Evolutionary conservation across 2,113 vertebrate genomes (phyloP).

Genomic region (Scatophagus argus): DNA sequence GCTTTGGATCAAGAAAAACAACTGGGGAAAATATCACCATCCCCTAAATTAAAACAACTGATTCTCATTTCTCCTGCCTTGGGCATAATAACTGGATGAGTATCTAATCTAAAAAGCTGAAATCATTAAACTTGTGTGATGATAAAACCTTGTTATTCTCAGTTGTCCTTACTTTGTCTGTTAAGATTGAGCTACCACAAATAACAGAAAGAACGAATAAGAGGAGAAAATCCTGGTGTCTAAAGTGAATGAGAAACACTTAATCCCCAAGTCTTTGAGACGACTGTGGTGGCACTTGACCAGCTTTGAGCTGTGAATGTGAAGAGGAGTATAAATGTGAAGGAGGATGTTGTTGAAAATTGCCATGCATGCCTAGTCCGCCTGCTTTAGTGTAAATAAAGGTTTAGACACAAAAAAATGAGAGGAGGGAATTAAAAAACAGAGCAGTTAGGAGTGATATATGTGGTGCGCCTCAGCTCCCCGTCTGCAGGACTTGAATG

Average conservation of each 20-base stretch:
- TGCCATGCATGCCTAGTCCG: conserved; percentile 35
- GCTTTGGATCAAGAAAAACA: neutral
- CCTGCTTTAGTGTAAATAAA: conserved; percentile 34
- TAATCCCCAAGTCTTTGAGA: conserved; percentile 14
- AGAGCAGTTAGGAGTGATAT: conserved; percentile 26
- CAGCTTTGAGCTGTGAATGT: neutral
- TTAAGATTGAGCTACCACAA: neutral
- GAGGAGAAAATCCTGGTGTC: neutral
- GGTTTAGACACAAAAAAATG: neutral
- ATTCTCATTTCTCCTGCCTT: neutral
- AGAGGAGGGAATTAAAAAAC: conserved; percentile 4
- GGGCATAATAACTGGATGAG: no score
- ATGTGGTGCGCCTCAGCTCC: neutral
- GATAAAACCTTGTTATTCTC: neutral
- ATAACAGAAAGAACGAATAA: neutral
- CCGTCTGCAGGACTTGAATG: neutral
- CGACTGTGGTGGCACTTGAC: conserved; percentile 3
- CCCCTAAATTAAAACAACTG: neutral
- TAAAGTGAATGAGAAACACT: conserved; percentile 8
- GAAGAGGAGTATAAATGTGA: neutral
- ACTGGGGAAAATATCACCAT: neutral
- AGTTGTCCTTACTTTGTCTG: neutral
- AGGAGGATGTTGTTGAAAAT: conserved; percentile 28
- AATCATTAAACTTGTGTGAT: neutral
- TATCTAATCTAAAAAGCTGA: neutral